Conservation (phyloP, 2,888 invertebrate species). For the Leucophenga maculata region DNA sequence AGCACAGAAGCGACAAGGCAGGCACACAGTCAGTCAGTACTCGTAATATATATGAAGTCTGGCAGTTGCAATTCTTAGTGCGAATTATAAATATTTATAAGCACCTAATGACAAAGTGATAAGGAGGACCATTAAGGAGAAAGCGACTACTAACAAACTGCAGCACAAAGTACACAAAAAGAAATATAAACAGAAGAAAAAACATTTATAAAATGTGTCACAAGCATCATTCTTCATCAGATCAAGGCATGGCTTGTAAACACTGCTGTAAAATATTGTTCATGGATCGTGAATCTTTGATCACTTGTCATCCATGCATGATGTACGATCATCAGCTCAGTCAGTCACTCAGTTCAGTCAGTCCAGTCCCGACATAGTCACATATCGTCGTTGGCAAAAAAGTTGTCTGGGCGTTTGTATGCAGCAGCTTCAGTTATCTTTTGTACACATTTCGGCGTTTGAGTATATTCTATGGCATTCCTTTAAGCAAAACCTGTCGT, state of each 20-base stretch:
- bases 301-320: conserved; percentile 62
- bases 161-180: background rate
- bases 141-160: conserved; percentile 44
- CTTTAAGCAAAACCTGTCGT: conserved; percentile 56
- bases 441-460: too few relatives aligned
- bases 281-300: conserved; percentile 52
- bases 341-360: conserved; percentile 20
- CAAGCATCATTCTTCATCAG: conserved; percentile 42
- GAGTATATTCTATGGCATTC: conserved; percentile 43
- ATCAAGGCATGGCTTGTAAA: conserved; percentile 46
- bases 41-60: background rate
- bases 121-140: conserved; percentile 65
- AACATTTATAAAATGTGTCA: conserved; percentile 54
- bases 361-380: background rate
- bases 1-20: conserved; percentile 36
- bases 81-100: conserved; percentile 57
- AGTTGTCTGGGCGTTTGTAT: conserved; percentile 2
- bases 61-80: conserved; percentile 26
- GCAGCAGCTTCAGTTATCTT: conserved; percentile 18
- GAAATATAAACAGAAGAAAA: too few relatives aligned
- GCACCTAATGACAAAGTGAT: conserved; percentile 61
- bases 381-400: background rate
- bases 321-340: conserved; percentile 50
- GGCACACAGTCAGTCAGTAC: background rate
- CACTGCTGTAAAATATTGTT: conserved; percentile 62